Base-by-base conservation (phyloP, 2,113 vertebrate genomes). In the Coptodon bakossiorum region DNA sequence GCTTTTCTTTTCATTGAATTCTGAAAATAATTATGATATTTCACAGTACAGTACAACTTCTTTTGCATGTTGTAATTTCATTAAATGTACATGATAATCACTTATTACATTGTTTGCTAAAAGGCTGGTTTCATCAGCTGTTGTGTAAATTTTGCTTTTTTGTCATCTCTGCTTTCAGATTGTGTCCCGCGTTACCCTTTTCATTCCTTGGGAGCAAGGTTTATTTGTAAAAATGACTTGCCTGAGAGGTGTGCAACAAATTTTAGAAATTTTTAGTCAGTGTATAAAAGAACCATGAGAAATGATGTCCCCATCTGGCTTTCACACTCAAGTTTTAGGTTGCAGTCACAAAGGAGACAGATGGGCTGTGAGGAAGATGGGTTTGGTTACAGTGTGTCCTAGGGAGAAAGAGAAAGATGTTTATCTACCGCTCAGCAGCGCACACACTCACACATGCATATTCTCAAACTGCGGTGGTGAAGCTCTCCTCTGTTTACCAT, bases 401-500 rank as follows among this genome's bases (percentile, higher is more conserved):
- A 73, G 86, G 82, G 68, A 85, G 90, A 86, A 57, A 80, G 61
- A 68, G 80, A 82, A 86, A 84, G 93, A 94, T 94, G 93, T 94
- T 94, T 93, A 94, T 93, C 86, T 86, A 54, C 38, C 36, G 14
- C 89, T 89, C 85, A 14, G 85, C 86, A 73, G 86, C 19, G 36
- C 40, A 76, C 43, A 87, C 13, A 82, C 45, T 80, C 53, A 24
- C 40, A 88, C 76, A 52, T 40, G 53, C 56, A 50, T 45, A 82
- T 73, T 73, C 81, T 88, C 73, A 79, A 84, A 87, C 80, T 29
- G 68, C 22, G 84, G 19, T 40, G 78, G 57, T 56, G 86, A 87
- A 48, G 88, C 88, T 56, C 86, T 76, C 40, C 40, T 84, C 84
- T 92, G 89, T 94, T 94, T 91, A 92, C 95, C 95, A 95, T 94